phyloP scores from a whole-genome alignment of 2,888 invertebrate species.

The Spodoptera picta region DNA sequence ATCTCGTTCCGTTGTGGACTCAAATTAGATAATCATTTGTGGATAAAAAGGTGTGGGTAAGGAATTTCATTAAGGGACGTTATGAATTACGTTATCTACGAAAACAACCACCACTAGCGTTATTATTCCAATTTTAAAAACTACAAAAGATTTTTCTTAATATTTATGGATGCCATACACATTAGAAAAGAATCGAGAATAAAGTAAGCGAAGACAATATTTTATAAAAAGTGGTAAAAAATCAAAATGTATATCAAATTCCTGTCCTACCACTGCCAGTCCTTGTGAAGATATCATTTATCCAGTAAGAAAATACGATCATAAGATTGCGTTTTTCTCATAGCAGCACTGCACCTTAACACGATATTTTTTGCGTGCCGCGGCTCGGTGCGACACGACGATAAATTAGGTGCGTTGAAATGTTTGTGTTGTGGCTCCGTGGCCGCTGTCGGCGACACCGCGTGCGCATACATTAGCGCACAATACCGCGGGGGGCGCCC shows the following conservation, averaged over 20 bases:
- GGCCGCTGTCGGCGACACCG: constrained; percentile 77
- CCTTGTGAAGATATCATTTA: too few species aligned
- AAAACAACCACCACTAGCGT: too few species aligned
- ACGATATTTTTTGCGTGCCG: constrained; percentile 80
- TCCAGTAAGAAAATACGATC: too few species aligned
- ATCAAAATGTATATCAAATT: too few species aligned
- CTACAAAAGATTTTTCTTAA: background rate
- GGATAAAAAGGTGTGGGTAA: constrained; percentile 21
- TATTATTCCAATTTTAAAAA: background rate
- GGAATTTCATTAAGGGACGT: background rate
- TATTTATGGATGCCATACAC: too few species aligned
- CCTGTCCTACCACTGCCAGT: too few species aligned
- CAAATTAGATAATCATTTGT: constrained; percentile 33
- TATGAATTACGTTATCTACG: too few species aligned
- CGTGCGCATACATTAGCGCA: constrained; percentile 84
- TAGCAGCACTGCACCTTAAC: constrained; percentile 72
- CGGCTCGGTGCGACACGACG: constrained; percentile 76
- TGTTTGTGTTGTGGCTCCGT: constrained; percentile 83
- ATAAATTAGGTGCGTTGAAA: constrained; percentile 88
- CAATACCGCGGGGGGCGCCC: constrained; percentile 81
- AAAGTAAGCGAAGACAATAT: too few species aligned
- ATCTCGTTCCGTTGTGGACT: constrained; percentile 54
- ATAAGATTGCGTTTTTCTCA: constrained; percentile 22
- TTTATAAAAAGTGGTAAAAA: too few species aligned
- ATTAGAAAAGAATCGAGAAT: too few species aligned